Percentiles rank a stretch among this genome's conserved stretches.
Conservation (phyloP, 2,888 invertebrate species). For the Drosophila glabriapex region DNA sequence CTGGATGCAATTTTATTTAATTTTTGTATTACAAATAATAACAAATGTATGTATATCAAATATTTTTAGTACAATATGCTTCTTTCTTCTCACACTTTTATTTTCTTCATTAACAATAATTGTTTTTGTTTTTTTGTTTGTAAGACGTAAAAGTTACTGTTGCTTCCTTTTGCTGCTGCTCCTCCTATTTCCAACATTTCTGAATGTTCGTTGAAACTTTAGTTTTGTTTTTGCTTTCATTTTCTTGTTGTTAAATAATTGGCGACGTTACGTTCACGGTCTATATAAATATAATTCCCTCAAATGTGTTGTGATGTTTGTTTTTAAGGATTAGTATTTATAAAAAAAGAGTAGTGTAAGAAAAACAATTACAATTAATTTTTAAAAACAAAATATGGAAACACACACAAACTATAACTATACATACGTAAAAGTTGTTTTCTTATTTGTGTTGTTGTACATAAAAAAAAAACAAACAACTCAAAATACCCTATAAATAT, state of each 20-base stretch:
- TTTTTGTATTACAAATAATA: slow-evolving; percentile 78
- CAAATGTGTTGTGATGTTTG: slow-evolving; percentile 56
- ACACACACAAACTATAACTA: slow-evolving; percentile 69
- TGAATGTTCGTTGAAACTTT: slow-evolving; percentile 45
- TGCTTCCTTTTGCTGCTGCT: slow-evolving; percentile 52
- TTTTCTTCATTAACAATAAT: slow-evolving; percentile 73
- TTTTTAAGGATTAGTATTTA: slow-evolving; percentile 38
- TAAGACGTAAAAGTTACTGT: slow-evolving; percentile 71
- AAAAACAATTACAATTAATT: slow-evolving; percentile 52
- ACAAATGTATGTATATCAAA: slow-evolving; percentile 79
- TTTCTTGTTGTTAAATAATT: slow-evolving; percentile 60
- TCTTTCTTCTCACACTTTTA: slow-evolving; percentile 57
- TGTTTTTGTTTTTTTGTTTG: slow-evolving; percentile 47
- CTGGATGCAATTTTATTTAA: slow-evolving; percentile 79
- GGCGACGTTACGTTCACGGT: slow-evolving; percentile 78
- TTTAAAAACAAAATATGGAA: slow-evolving; percentile 48
- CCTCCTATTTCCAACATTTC: slow-evolving; percentile 39
- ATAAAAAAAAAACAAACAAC: slow-evolving; percentile 12
- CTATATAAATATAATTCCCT: slow-evolving; percentile 41
- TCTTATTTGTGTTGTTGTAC: slow-evolving; percentile 13
- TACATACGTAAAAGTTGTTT: slow-evolving; percentile 24
- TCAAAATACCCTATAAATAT: slow-evolving; percentile 10
- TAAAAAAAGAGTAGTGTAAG: slow-evolving; percentile 29
- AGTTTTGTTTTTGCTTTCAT: slow-evolving; percentile 33
- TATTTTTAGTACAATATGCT: slow-evolving; percentile 78